Conservation (phyloP, 2,888 invertebrate species). For the Agrotis clavis region DNA sequence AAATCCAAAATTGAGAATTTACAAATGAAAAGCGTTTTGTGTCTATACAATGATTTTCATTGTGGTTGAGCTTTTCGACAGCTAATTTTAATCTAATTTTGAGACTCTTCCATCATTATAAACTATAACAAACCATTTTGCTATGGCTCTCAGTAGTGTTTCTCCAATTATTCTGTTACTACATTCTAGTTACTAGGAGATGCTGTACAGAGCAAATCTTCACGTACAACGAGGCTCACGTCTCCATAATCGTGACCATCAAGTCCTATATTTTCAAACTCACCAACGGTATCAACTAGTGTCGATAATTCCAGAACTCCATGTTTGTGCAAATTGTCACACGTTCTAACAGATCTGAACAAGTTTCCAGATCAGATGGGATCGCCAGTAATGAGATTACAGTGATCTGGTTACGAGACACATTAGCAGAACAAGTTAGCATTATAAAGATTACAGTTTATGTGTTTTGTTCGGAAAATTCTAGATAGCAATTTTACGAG, state of each 20-base stretch:
- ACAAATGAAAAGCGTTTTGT: too few relatives aligned
- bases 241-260: conserved; percentile 3
- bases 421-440: conserved; percentile 13
- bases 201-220: neutral
- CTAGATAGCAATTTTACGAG: conserved; percentile 12
- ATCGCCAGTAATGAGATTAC: conserved; percentile 30
- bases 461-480: neutral
- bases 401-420: conserved; percentile 31
- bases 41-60: too few relatives aligned
- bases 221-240: conserved; percentile 9
- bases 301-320: conserved; percentile 23
- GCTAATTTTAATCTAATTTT: too few relatives aligned
- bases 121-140: too few relatives aligned
- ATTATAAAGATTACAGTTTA: conserved; percentile 13
- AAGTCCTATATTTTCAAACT: conserved; percentile 7
- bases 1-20: too few relatives aligned
- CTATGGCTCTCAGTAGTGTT: too few relatives aligned
- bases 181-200: neutral
- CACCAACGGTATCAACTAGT: conserved; percentile 1
- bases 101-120: too few relatives aligned
- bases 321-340: conserved; percentile 58
- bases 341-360: conserved; percentile 33
- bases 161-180: neutral
- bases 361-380: conserved; percentile 7
- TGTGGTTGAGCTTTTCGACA: too few relatives aligned